A percentile compares a stretch with the other conserved stretches of the same genome.
Conservation (phyloP, 2,888 invertebrate species). For the Branchipolynoe longqiensis region DNA sequence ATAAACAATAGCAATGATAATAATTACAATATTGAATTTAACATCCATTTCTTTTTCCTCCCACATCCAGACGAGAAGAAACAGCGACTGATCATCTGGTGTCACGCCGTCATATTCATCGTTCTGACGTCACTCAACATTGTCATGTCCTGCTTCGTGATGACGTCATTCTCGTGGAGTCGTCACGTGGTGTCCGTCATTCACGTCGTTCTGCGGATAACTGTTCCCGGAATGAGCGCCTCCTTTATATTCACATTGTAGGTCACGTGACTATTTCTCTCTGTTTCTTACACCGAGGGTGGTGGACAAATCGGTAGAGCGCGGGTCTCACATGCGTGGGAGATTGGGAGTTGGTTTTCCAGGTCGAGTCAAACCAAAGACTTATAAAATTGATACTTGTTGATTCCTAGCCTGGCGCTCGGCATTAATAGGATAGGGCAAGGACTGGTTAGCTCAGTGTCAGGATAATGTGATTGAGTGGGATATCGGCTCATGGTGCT, state of each 20-base stretch:
- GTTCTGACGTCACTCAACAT: slow-evolving; percentile 27
- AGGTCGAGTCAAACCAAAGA: no score
- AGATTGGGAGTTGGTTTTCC: no score
- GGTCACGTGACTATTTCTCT: no score
- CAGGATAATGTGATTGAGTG: no score
- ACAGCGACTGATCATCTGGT: slow-evolving; percentile 22
- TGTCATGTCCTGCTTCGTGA: slow-evolving; percentile 25
- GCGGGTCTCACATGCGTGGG: no score
- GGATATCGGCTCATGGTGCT: no score
- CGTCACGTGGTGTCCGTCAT: slow-evolving; percentile 7
- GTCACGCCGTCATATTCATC: slow-evolving; percentile 39
- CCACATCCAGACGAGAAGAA: slow-evolving; percentile 22
- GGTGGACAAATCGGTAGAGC: no score
- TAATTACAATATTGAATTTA: neutral
- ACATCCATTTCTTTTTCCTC: neutral
- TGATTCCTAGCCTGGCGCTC: no score
- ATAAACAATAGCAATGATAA: no score
- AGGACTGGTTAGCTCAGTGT: no score
- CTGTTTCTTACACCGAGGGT: neutral
- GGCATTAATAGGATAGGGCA: no score
- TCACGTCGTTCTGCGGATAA: slow-evolving; percentile 32
- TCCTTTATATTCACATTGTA: slow-evolving; percentile 40
- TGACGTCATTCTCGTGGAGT: slow-evolving; percentile 35
- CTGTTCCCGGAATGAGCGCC: slow-evolving; percentile 36
- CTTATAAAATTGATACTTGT: no score